A percentile compares a stretch with the other conserved stretches of the same genome.
Evolutionary conservation across 2,113 vertebrate genomes (phyloP).

Genomic region (Pollimyrus isidori): DNA sequence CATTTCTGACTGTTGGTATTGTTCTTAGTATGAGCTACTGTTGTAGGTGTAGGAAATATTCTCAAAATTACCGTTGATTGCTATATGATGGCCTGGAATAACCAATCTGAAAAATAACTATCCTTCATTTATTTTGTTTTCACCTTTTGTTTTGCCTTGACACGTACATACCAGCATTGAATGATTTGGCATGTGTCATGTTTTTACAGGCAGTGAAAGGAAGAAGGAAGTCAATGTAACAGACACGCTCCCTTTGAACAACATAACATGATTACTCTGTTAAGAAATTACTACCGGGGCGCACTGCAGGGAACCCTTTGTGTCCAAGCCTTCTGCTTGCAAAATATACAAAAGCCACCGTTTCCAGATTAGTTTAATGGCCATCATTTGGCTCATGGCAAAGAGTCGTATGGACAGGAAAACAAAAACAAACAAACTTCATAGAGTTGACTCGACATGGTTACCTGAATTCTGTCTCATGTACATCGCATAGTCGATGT

Average conservation of each 20-base stretch:
- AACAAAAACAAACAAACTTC: background rate
- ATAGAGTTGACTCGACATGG: background rate
- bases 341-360: background rate
- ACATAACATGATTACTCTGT: background rate
- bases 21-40: background rate
- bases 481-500: background rate
- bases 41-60: background rate
- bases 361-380: background rate
- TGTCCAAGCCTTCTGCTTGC: background rate
- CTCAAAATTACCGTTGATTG: background rate
- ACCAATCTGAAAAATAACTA: background rate
- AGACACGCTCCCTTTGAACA: background rate
- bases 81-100: background rate
- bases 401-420: background rate
- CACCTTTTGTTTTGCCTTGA: background rate
- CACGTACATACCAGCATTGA: background rate
- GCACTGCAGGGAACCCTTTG: background rate
- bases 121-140: background rate
- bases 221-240: background rate
- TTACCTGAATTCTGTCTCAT: background rate
- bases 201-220: background rate
- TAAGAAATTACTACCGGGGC: background rate
- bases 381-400: background rate
- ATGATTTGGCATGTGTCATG: background rate
- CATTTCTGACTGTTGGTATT: background rate